Percentiles rank a stretch among this genome's conserved stretches.
Evolutionary conservation across 2,113 vertebrate genomes (phyloP).

Genomic region (Loxodonta africana): DNA sequence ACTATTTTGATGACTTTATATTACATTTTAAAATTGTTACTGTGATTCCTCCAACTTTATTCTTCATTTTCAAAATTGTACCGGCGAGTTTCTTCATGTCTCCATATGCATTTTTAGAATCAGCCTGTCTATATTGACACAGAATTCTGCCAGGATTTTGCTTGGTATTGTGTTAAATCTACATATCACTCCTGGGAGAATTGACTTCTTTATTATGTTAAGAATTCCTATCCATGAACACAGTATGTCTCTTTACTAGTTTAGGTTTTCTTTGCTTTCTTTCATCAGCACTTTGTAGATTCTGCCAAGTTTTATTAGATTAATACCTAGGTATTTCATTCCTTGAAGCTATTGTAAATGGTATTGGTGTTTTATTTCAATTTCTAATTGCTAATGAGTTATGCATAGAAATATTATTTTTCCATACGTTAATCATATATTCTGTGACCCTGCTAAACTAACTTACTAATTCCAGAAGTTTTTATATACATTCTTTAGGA

Average conservation of each 20-base stretch:
- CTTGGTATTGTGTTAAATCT: background rate
- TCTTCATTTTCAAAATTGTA: background rate
- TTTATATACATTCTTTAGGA: background rate
- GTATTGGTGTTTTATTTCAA: background rate
- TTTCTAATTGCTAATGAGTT: background rate
- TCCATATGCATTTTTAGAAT: background rate
- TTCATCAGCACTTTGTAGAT: background rate
- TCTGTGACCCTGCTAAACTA: background rate
- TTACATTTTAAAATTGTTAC: background rate
- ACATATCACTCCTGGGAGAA: background rate
- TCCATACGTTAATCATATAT: background rate
- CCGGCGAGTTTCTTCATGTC: background rate
- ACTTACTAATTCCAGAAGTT: background rate
- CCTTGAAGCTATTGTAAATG: background rate
- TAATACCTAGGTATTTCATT: background rate
- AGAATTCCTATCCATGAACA: background rate
- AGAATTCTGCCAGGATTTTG: background rate
- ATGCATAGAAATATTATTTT: background rate
- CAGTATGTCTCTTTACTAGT: background rate
- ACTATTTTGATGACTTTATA: background rate
- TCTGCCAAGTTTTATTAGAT: background rate
- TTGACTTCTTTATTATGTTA: background rate
- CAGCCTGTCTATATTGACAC: background rate
- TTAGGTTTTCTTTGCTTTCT: background rate
- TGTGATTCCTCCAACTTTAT: background rate